phyloP scores from a whole-genome alignment of 2,888 invertebrate species.

The Apamea epomidion region DNA sequence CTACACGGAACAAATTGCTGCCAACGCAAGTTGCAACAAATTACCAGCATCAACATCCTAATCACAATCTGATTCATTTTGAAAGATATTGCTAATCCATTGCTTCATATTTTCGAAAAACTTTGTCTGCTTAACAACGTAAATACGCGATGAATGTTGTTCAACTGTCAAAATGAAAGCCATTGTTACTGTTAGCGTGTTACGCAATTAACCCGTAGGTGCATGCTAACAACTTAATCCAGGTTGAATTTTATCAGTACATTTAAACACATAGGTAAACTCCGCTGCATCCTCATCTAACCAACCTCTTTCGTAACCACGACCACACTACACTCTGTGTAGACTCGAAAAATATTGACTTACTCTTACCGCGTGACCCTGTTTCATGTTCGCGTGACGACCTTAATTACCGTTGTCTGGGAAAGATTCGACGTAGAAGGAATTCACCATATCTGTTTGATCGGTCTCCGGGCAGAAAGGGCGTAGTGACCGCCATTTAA shows the following conservation, averaged over 20 bases:
- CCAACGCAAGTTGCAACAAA: not conserved
- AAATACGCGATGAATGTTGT: too few species aligned
- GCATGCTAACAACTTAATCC: not conserved
- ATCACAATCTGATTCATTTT: too few species aligned
- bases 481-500: constrained; percentile 4
- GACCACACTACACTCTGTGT: constrained; percentile 5
- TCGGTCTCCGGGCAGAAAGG: constrained; percentile 28
- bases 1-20: too few species aligned
- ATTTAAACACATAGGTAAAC: not conserved
- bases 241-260: constrained; percentile 13
- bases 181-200: too few species aligned
- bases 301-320: constrained; percentile 35
- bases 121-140: too few species aligned
- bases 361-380: constrained; percentile 40
- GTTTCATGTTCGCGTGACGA: constrained; percentile 55
- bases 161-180: too few species aligned
- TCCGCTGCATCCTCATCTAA: not conserved
- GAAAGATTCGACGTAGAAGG: constrained; percentile 46
- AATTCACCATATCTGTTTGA: constrained; percentile 50
- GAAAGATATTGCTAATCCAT: too few species aligned
- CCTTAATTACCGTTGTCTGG: constrained; percentile 57
- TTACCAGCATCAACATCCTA: not conserved
- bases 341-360: constrained; percentile 37
- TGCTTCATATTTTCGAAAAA: too few species aligned
- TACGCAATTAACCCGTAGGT: too few species aligned